Base-by-base conservation (phyloP, 2,888 invertebrate species). In the Eupeodes luniger region DNA sequence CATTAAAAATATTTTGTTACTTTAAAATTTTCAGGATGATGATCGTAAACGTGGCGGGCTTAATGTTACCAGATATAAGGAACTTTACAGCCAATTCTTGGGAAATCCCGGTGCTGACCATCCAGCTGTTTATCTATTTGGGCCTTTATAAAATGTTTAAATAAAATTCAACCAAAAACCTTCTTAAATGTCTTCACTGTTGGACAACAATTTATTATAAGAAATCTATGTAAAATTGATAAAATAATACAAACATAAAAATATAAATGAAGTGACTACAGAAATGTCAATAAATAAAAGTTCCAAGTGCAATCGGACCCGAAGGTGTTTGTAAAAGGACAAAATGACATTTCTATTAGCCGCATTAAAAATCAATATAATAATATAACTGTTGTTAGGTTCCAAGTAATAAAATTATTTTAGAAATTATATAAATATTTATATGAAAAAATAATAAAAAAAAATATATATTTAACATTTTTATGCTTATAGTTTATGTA, bases 11-110 rank as follows among this genome's bases (percentile, higher is more conserved):
- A 40, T 7, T 69, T 53, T 57, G 19, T 27, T 27, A 3, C 27
- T 27, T 27, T 27, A 27, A 27, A 27, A 27, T 47, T 89, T 89
- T 79, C 93, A 97, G 97, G 97, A 97, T 90, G 97, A 97, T 88
- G 97, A 97, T 93, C 95, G 96, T 92, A 95, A 96, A 94, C 95
- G 95, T 91, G 97, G 97, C 47, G 97, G 97, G 5, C 94, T 97
- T 66, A 96, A 96, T 4, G 92, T 97, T 83, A 95, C 96, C 6
- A 95, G 97, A 92, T 97, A 97, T 92, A 96, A 97, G 92, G 97
- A 97, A 92, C 94, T 97, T 4, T 97, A 97, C 92, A 97, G 97
- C 0, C 96, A 96, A 93, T 97, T 96, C 94, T 94, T 97, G 85
- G 97, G 97, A 36, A 96, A 97, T 93, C 95, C 95, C 53, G 95